Evolutionary conservation across 2,888 invertebrate genomes (phyloP).

Genomic region (Pristionchus arcanus): DNA sequence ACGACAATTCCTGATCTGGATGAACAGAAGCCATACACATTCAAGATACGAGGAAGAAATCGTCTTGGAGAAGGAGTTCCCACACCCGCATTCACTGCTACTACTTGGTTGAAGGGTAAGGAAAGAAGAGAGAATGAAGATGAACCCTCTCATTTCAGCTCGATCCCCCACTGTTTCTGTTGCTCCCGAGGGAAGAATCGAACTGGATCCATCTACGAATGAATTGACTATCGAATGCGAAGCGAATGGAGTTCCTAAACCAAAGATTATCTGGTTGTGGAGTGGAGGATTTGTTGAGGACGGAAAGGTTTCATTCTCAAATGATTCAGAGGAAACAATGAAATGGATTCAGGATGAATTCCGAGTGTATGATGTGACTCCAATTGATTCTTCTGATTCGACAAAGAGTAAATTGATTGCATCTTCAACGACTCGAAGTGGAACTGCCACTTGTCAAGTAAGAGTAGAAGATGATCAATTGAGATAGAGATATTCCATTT

Average conservation of each 20-base stretch:
- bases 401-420: slow-evolving; percentile 73
- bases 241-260: slow-evolving; percentile 76
- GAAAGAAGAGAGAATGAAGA: neutral
- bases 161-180: slow-evolving; percentile 70
- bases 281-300: slow-evolving; percentile 75
- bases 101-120: slow-evolving; percentile 73
- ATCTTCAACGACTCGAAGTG: slow-evolving; percentile 74
- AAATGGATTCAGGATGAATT: slow-evolving; percentile 70
- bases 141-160: slow-evolving; percentile 59
- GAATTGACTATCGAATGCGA: slow-evolving; percentile 75
- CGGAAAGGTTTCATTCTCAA: slow-evolving; percentile 65
- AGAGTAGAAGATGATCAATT: neutral
- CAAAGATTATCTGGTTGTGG: slow-evolving; percentile 78
- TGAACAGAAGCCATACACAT: slow-evolving; percentile 75
- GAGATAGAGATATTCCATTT: neutral
- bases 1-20: slow-evolving; percentile 70
- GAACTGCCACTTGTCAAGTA: slow-evolving; percentile 72
- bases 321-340: neutral
- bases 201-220: slow-evolving; percentile 71
- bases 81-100: slow-evolving; percentile 70
- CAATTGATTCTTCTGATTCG: slow-evolving; percentile 71
- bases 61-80: slow-evolving; percentile 75
- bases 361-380: slow-evolving; percentile 76
- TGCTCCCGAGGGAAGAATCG: slow-evolving; percentile 69
- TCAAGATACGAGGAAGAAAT: slow-evolving; percentile 75